These are phyloP conservation scores for Heteromyza rotundicornis DNA, from an alignment of 2,888 invertebrate species.

Conservation along the genomic window DNA sequence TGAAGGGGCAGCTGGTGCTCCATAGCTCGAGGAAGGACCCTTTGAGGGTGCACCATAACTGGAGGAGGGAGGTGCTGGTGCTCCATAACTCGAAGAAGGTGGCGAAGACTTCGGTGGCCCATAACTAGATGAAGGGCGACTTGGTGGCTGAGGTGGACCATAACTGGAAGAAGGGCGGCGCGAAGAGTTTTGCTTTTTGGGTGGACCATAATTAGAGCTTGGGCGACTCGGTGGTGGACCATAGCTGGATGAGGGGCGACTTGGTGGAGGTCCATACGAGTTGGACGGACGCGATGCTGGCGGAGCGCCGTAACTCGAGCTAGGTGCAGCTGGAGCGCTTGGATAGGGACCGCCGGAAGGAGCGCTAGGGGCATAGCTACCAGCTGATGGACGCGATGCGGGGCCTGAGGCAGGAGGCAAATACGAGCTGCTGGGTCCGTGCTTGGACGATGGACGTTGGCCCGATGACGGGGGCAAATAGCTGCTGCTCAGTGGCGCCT, in stretches of 20 bases:
- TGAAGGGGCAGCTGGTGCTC: conserved; percentile 52
- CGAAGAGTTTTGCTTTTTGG: conserved; percentile 35
- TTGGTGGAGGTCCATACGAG: conserved; percentile 49
- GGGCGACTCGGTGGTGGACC: conserved; percentile 32
- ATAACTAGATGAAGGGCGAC: conserved; percentile 63
- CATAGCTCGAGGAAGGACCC: conserved; percentile 44
- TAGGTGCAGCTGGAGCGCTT: conserved; percentile 41
- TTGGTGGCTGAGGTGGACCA: conserved; percentile 46
- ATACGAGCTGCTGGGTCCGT: conserved; percentile 66
- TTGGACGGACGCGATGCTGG: conserved; percentile 52
- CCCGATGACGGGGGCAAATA: conserved; percentile 61
- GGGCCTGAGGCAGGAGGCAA: conserved; percentile 65
- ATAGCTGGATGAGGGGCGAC: conserved; percentile 46
- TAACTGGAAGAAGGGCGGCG: conserved; percentile 59
- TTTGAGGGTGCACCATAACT: background rate
- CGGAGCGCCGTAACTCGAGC: conserved; percentile 53
- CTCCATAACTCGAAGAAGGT: conserved; percentile 51
- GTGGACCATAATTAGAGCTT: conserved; percentile 36
- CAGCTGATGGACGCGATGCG: conserved; percentile 57
- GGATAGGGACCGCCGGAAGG: conserved; percentile 44
- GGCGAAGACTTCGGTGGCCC: conserved; percentile 59
- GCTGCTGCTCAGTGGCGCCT: conserved; percentile 57
- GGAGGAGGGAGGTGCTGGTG: conserved; percentile 31
- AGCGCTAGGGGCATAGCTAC: conserved; percentile 61
- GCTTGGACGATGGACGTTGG: conserved; percentile 58